These are phyloP conservation scores for Spodoptera littoralis DNA, from an alignment of 2,888 invertebrate species.

Conservation along the genomic window DNA sequence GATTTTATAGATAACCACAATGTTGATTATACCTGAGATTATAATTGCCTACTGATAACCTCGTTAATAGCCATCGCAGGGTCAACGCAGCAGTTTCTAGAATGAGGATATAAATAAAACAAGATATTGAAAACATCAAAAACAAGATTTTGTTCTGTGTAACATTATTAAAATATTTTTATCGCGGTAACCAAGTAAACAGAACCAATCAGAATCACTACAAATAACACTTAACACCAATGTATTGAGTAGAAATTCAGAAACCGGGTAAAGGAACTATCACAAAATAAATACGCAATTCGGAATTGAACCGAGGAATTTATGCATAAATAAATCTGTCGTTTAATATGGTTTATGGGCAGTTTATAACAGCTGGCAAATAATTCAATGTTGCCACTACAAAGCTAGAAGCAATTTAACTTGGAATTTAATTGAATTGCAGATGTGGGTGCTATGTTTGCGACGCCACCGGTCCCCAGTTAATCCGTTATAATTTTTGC, in stretches of 20 bases:
- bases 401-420: conserved; percentile 73
- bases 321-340: conserved; percentile 74
- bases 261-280: conserved; percentile 35
- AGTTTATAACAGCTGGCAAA: conserved; percentile 77
- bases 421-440: conserved; percentile 77
- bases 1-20: too few relatives aligned
- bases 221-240: conserved; percentile 17
- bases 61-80: too few relatives aligned
- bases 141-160: too few relatives aligned
- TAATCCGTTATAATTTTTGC: conserved; percentile 56
- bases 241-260: conserved; percentile 24
- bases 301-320: conserved; percentile 55
- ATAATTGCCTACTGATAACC: too few relatives aligned
- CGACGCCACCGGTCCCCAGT: conserved; percentile 45
- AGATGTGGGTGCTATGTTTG: conserved; percentile 68
- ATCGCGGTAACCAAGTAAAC: not conserved
- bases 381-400: conserved; percentile 73
- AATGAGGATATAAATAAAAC: too few relatives aligned
- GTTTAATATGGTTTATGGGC: conserved; percentile 74
- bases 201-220: not conserved
- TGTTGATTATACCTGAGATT: too few relatives aligned
- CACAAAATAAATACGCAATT: conserved; percentile 52
- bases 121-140: too few relatives aligned
- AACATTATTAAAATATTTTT: too few relatives aligned
- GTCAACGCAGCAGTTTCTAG: too few relatives aligned